These are phyloP conservation scores for Eristalis arbustorum DNA, from an alignment of 2,888 invertebrate genomes.

Conservation along the genomic window DNA sequence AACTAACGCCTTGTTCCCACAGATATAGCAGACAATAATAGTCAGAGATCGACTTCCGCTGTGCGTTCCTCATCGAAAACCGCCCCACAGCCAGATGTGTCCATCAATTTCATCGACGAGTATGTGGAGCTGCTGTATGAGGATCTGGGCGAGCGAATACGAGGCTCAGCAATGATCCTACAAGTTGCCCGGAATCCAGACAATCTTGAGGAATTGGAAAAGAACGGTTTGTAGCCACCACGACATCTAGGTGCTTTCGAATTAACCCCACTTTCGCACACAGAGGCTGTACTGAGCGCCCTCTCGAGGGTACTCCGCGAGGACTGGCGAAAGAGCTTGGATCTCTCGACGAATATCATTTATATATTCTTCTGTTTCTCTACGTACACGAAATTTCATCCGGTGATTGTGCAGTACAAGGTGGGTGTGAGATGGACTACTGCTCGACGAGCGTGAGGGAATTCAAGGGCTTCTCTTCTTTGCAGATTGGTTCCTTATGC, in stretches of 20 bases:
- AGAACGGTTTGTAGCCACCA: constrained; percentile 87
- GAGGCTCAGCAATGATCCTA: constrained; percentile 94
- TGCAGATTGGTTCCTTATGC: constrained; percentile 94
- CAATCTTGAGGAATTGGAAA: constrained; percentile 94
- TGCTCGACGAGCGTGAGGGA: not conserved
- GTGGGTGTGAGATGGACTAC: constrained; percentile 80
- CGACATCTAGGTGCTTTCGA: not conserved
- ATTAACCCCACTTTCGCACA: not conserved
- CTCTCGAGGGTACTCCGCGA: constrained; percentile 96
- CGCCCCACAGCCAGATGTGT: constrained; percentile 82
- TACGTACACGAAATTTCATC: constrained; percentile 96
- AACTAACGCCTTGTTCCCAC: not conserved
- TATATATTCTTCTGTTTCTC: constrained; percentile 99
- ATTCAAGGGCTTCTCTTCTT: not conserved
- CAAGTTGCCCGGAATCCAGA: constrained; percentile 96
- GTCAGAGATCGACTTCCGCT: constrained; percentile 74
- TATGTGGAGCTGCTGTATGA: constrained; percentile 98
- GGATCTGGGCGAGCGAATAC: constrained; percentile 94
- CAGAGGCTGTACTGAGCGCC: constrained; percentile 96
- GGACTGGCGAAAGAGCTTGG: constrained; percentile 98
- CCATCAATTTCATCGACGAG: constrained; percentile 92
- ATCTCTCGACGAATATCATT: constrained; percentile 97
- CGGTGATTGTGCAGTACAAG: constrained; percentile 96
- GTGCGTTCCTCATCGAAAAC: constrained; percentile 74
- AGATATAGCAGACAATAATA: constrained; percentile 78